Evolutionary conservation across 2,113 vertebrate species (phyloP).

Genomic region (Pterocles orientalis): DNA sequence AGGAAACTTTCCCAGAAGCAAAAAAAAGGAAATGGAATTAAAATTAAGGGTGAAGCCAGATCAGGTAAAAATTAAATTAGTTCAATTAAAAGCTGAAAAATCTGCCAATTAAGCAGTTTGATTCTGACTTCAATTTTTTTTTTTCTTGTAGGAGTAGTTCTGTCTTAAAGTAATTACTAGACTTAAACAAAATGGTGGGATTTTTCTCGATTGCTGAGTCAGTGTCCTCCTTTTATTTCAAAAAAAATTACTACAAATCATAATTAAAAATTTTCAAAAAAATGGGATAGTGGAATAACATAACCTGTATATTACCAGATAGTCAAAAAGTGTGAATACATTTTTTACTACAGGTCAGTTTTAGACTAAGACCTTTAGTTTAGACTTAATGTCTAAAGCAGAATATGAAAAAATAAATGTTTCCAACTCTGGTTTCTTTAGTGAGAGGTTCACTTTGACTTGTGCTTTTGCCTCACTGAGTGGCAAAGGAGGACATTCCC

Average conservation of each 20-base stretch:
- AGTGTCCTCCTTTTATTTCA: background rate
- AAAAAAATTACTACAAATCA: background rate
- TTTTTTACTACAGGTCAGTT: background rate
- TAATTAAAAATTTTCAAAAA: background rate
- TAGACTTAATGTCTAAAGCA: background rate
- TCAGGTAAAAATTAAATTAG: slow-evolving; percentile 8
- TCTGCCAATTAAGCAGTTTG: background rate
- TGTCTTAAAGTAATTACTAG: background rate
- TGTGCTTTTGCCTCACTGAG: background rate
- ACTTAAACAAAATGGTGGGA: background rate
- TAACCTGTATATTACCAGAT: background rate
- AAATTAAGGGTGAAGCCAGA: background rate
- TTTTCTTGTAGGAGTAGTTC: background rate
- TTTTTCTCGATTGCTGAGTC: background rate
- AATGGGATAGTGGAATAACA: background rate
- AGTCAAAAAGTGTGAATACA: fast-evolving
- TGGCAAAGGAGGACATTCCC: background rate
- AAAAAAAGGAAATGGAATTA: background rate
- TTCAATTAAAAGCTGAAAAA: background rate
- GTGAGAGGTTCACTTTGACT: background rate
- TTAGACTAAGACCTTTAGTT: background rate
- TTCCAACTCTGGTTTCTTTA: background rate
- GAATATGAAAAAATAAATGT: background rate
- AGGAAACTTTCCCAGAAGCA: background rate
- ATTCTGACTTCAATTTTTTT: background rate